These are phyloP conservation scores for Mamestra configurata DNA, from an alignment of 1,140 invertebrate species.

Conservation along the genomic window DNA sequence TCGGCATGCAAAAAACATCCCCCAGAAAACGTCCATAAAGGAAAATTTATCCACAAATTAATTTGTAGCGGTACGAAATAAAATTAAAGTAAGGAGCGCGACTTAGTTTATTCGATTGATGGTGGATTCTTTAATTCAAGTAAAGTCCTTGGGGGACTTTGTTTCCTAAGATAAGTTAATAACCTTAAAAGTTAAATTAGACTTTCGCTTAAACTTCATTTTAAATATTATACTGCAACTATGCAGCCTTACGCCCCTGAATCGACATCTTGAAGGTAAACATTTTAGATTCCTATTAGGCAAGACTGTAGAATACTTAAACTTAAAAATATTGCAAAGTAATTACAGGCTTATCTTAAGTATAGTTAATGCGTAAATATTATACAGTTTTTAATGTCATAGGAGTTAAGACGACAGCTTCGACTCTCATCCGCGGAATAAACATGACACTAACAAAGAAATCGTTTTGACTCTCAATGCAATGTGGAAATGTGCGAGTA, in stretches of 20 bases:
- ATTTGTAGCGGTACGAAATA: conserved; percentile 78
- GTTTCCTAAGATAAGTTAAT: not conserved
- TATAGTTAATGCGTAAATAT: not conserved
- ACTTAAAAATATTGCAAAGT: not conserved
- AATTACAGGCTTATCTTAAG: not conserved
- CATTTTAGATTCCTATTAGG: not conserved
- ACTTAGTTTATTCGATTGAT: conserved; percentile 43
- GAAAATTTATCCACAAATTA: conserved; percentile 87
- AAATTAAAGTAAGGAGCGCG: conserved; percentile 73
- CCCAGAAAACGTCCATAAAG: conserved; percentile 80
- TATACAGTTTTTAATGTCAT: conserved; percentile 13
- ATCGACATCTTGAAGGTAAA: not conserved
- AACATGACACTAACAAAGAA: conserved; percentile 21
- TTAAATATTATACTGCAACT: not conserved
- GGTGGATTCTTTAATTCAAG: not conserved
- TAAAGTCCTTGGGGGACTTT: not conserved
- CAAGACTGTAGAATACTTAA: not conserved
- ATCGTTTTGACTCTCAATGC: conserved; percentile 19
- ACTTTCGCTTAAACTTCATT: not conserved
- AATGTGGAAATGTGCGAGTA: conserved; percentile 3
- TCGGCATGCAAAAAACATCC: conserved; percentile 66
- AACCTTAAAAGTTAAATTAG: not conserved
- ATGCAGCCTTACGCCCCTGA: not conserved
- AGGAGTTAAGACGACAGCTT: not conserved
- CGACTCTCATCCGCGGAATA: not conserved